Conservation (phyloP, 1,140 invertebrate genomes). For the Radopholus similis region DNA sequence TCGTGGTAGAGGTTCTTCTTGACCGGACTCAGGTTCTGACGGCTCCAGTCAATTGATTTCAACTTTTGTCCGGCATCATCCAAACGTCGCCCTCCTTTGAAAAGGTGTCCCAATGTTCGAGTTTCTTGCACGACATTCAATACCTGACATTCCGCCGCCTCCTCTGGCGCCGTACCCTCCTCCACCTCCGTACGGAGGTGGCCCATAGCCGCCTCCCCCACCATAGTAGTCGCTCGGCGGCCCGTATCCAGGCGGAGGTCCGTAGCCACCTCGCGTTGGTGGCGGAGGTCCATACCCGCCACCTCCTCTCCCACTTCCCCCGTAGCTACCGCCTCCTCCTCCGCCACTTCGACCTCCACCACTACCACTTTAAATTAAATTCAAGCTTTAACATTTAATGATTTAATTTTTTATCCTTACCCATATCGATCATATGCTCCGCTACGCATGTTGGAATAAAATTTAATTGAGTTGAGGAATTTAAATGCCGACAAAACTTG, state of each 20-base stretch:
- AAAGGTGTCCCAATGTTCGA: not conserved
- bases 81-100: conserved; percentile 4
- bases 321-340: not conserved
- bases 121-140: conserved; percentile 1
- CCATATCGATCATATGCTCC: conserved; percentile 9
- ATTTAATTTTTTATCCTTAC: not conserved
- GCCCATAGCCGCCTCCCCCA: conserved; percentile 24
- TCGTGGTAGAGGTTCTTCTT: conserved; percentile 55
- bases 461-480: not conserved
- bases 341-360: not conserved
- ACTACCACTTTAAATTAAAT: not conserved
- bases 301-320: conserved; percentile 4
- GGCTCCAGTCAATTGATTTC: conserved; percentile 42
- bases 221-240: not conserved
- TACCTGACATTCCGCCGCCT: conserved; percentile 22
- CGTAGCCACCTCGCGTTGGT: conserved; percentile 4
- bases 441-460: not conserved
- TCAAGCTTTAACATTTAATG: not conserved
- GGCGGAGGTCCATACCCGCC: not conserved
- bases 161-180: conserved; percentile 29
- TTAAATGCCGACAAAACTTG: not conserved
- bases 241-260: not conserved
- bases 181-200: conserved; percentile 24
- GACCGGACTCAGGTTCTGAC: conserved; percentile 33
- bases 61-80: conserved; percentile 28